Percentiles rank a stretch among this genome's conserved stretches.
Evolutionary conservation across 2,797 vertebrate genomes (phyloP).

Genomic region (Sciurus vulgaris): DNA sequence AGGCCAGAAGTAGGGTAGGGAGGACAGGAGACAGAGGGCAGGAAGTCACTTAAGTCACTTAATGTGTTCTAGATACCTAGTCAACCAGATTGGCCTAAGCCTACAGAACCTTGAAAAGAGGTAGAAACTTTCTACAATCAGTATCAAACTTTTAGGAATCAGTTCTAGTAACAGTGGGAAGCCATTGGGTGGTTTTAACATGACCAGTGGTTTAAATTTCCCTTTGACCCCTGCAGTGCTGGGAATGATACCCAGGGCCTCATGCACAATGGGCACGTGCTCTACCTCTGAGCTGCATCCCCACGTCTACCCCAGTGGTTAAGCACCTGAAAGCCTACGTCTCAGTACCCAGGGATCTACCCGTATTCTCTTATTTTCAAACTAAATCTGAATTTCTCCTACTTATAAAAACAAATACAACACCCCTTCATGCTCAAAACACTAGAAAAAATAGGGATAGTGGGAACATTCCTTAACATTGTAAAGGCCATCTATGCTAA

Average conservation of each 20-base stretch:
- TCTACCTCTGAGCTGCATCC: background rate
- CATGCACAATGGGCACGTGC: background rate
- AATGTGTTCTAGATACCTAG: background rate
- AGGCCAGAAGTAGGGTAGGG: background rate
- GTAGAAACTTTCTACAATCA: background rate
- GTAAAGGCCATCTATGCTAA: too few species aligned
- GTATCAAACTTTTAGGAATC: background rate
- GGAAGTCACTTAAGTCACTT: background rate
- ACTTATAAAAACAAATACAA: background rate
- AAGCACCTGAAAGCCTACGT: background rate
- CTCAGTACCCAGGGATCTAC: background rate
- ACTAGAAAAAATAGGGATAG: too few species aligned
- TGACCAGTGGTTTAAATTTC: background rate
- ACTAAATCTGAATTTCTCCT: background rate
- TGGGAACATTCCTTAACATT: too few species aligned
- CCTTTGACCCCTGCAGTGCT: background rate
- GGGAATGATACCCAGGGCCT: background rate
- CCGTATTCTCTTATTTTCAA: background rate
- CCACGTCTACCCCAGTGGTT: too few species aligned
- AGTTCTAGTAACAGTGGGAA: background rate
- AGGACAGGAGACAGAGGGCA: background rate
- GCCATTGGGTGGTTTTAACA: background rate
- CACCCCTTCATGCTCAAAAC: too few species aligned
- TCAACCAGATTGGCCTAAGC: background rate
- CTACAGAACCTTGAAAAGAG: background rate